These are phyloP conservation scores for Sebastolobus altivelis DNA, from an alignment of 2,797 vertebrate species.

Conservation along the genomic window DNA sequence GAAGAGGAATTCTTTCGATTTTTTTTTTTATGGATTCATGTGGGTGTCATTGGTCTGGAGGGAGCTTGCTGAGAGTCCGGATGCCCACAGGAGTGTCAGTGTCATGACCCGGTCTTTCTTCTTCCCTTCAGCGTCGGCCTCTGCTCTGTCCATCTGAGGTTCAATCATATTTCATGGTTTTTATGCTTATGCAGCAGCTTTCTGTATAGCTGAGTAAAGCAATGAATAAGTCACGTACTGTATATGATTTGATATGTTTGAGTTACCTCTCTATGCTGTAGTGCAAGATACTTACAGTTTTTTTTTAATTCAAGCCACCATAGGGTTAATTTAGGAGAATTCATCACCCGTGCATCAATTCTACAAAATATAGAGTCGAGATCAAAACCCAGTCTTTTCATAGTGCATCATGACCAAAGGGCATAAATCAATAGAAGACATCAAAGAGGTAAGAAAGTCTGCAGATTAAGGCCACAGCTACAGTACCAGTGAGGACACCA, in stretches of 20 bases:
- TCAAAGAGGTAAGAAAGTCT: neutral
- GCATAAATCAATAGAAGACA: neutral
- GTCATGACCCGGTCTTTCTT: conserved; percentile 44
- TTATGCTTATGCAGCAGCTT: conserved; percentile 5
- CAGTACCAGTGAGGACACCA: neutral
- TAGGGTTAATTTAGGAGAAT: neutral
- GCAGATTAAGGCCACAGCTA: neutral
- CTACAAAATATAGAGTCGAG: neutral
- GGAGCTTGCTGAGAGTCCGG: neutral
- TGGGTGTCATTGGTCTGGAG: neutral
- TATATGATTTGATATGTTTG: neutral
- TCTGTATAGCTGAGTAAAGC: neutral
- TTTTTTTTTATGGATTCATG: neutral
- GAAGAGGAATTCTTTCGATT: conserved; percentile 4
- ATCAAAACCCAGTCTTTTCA: neutral
- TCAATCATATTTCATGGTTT: neutral
- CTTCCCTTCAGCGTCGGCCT: conserved; percentile 10
- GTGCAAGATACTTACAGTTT: neutral
- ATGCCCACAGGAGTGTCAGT: conserved; percentile 5
- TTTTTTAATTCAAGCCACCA: neutral
- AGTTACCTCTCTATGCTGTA: neutral
- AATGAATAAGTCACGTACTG: conserved; percentile 3
- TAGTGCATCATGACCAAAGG: neutral
- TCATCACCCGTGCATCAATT: neutral
- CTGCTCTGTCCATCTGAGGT: conserved; percentile 5